Percentiles rank a stretch among this genome's conserved stretches.
phyloP scores from a whole-genome alignment of 1,140 invertebrate genomes.

The Aricia agestis region DNA sequence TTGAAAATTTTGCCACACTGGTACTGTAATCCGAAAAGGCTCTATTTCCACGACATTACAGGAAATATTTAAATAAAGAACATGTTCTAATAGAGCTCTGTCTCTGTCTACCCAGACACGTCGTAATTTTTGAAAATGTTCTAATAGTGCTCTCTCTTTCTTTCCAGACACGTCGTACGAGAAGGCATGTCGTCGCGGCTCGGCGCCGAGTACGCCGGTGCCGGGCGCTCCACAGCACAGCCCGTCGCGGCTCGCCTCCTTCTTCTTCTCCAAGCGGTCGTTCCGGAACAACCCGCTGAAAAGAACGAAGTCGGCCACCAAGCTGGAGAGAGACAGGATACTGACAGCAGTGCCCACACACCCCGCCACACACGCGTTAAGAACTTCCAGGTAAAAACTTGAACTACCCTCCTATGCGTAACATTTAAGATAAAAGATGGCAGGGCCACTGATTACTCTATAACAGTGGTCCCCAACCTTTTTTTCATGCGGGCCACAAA shows the following conservation, averaged over 20 bases:
- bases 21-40: no score
- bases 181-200: slow-evolving; percentile 90
- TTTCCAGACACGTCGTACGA: slow-evolving; percentile 92
- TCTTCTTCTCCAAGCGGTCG: slow-evolving; percentile 93
- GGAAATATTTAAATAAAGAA: no score
- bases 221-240: slow-evolving; percentile 77
- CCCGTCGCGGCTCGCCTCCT: slow-evolving; percentile 79
- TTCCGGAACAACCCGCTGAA: slow-evolving; percentile 92
- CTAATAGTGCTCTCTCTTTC: slow-evolving; percentile 29
- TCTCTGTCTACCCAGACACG: no score
- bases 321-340: slow-evolving; percentile 83
- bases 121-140: not conserved
- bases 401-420: not conserved
- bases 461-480: no score
- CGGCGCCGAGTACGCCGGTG: slow-evolving; percentile 88
- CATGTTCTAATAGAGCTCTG: no score
- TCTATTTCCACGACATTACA: no score
- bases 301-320: slow-evolving; percentile 93
- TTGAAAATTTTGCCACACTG: no score
- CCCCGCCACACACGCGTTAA: slow-evolving; percentile 75
- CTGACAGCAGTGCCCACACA: slow-evolving; percentile 68
- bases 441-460: no score
- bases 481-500: no score
- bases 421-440: no score
- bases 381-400: slow-evolving; percentile 79